Conservation (phyloP, 2,797 vertebrate genomes). For the Xenopus petersii region DNA sequence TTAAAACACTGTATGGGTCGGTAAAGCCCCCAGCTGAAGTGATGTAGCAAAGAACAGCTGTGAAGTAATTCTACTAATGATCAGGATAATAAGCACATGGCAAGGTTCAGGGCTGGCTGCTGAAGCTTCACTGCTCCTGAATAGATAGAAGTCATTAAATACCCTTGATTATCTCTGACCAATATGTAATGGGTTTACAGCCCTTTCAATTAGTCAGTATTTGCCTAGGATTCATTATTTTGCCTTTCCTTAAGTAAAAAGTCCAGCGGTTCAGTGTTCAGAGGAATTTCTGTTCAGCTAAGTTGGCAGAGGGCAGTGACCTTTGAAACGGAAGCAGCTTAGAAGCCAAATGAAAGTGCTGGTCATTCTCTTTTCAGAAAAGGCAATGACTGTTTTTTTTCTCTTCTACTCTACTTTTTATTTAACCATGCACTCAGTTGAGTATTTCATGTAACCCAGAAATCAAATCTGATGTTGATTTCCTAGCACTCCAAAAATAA, state of each 20-base stretch:
- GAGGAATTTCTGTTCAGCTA: slow-evolving; percentile 77
- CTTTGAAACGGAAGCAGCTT: slow-evolving; percentile 75
- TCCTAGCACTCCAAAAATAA: too few species aligned
- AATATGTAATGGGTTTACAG: slow-evolving; percentile 99
- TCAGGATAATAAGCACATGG: slow-evolving; percentile 95
- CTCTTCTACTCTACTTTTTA: too few species aligned
- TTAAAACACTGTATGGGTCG: slow-evolving; percentile 75
- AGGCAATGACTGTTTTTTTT: too few species aligned
- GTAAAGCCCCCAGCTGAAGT: slow-evolving; percentile 85
- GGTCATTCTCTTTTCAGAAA: background rate
- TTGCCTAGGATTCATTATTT: slow-evolving; percentile 97
- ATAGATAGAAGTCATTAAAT: slow-evolving; percentile 99
- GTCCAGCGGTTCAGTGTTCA: slow-evolving; percentile 78
- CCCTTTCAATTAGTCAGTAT: slow-evolving; percentile 98
- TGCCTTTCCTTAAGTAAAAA: slow-evolving; percentile 95
- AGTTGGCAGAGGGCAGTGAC: slow-evolving; percentile 76
- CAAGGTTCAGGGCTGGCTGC: slow-evolving; percentile 92
- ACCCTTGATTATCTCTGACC: slow-evolving; percentile 98
- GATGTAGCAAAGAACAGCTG: slow-evolving; percentile 92
- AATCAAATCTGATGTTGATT: too few species aligned
- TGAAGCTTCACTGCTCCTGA: slow-evolving; percentile 97
- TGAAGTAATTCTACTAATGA: slow-evolving; percentile 99
- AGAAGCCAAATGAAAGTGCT: slow-evolving; percentile 16
- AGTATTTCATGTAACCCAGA: too few species aligned
- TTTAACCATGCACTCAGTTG: too few species aligned